These are phyloP conservation scores for Pseudopipra pipra DNA, from an alignment of 2,113 vertebrate species.

Conservation along the genomic window DNA sequence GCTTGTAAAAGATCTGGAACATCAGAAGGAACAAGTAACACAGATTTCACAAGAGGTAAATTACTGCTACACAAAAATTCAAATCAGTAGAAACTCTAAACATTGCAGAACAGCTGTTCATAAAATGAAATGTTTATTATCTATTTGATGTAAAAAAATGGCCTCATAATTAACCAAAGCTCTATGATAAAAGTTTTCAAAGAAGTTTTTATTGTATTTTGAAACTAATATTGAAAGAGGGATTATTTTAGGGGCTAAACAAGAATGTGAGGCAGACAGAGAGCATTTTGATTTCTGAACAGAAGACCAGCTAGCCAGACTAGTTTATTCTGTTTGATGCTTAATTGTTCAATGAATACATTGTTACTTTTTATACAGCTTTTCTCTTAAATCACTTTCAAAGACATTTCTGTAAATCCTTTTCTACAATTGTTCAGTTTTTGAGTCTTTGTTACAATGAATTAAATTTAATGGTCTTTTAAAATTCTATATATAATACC, in stretches of 20 bases:
- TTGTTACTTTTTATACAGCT: slow-evolving; percentile 4
- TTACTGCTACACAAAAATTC: slow-evolving; percentile 36
- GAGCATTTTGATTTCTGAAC: slow-evolving; percentile 54
- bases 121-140: slow-evolving; percentile 41
- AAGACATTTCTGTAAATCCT: neutral
- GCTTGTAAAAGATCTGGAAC: slow-evolving; percentile 89
- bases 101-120: slow-evolving; percentile 22
- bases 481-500: neutral
- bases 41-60: slow-evolving; percentile 90
- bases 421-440: neutral
- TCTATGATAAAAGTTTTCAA: slow-evolving; percentile 36
- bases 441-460: neutral
- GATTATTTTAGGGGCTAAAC: slow-evolving; percentile 65
- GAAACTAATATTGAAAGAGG: slow-evolving; percentile 64
- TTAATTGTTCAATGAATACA: slow-evolving; percentile 34
- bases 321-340: slow-evolving; percentile 51
- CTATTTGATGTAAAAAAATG: slow-evolving; percentile 24
- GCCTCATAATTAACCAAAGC: slow-evolving; percentile 35
- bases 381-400: neutral
- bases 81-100: neutral
- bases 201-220: slow-evolving; percentile 42
- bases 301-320: slow-evolving; percentile 50
- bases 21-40: slow-evolving; percentile 78
- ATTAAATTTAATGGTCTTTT: neutral
- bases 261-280: slow-evolving; percentile 49